Percentiles rank a stretch among this genome's conserved stretches.
These are phyloP conservation scores for Ciona savignyi DNA, from an alignment of 23 tunicate genomes.

Conservation along the genomic window DNA sequence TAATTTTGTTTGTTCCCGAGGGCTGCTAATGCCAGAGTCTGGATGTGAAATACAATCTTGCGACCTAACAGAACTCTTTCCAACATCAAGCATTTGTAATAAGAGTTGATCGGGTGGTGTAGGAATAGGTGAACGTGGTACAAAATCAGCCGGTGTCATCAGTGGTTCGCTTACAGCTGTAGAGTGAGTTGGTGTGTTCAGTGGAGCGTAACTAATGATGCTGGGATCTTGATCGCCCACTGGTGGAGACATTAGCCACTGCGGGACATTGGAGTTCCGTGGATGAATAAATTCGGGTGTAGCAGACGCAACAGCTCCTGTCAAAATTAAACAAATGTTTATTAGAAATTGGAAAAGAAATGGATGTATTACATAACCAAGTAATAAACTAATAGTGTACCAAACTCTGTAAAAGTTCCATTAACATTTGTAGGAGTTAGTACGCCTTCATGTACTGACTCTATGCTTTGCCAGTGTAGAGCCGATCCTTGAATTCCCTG, in stretches of 20 bases:
- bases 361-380: not conserved
- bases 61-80: not conserved
- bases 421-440: conserved; percentile 7
- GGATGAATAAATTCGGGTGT: conserved; percentile 91
- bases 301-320: conserved; percentile 20
- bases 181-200: conserved; percentile 8
- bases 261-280: conserved; percentile 56
- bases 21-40: conserved; percentile 23
- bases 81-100: not conserved
- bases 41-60: not conserved
- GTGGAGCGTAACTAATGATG: conserved; percentile 34
- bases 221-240: conserved; percentile 23
- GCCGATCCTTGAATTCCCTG: not conserved
- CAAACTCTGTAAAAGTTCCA: not conserved
- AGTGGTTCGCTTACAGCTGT: conserved; percentile 17
- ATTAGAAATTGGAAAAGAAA: no score
- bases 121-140: not conserved
- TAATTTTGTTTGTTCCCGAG: not conserved
- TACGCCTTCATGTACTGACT: conserved; percentile 8
- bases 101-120: not conserved
- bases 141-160: conserved; percentile 31
- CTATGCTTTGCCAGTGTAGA: conserved; percentile 7
- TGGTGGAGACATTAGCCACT: conserved; percentile 89
- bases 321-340: no score
- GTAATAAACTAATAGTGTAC: not conserved